Percentiles rank a stretch among this genome's conserved stretches.
Evolutionary conservation across 2,888 invertebrate genomes (phyloP).

Genomic region (Agrochola lychnidis): DNA sequence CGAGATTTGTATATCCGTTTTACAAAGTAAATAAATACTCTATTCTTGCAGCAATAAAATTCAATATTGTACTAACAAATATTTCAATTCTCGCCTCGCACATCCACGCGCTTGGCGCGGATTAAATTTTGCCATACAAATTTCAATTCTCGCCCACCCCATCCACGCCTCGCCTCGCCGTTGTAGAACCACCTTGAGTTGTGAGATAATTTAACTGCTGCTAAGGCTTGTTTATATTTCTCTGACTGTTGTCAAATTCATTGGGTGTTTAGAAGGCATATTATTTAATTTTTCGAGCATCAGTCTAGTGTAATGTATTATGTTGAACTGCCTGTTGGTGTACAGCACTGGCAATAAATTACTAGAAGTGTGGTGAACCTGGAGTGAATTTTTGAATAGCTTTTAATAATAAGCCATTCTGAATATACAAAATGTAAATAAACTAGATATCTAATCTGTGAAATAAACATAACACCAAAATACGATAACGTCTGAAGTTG

Average conservation of each 20-base stretch:
- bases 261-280: no score
- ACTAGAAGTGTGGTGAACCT: not conserved
- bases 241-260: not conserved
- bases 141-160: no score
- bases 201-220: constrained; percentile 5
- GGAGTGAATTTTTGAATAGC: not conserved
- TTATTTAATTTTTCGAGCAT: no score
- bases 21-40: no score
- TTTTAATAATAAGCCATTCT: not conserved
- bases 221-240: constrained; percentile 34
- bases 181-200: constrained; percentile 8
- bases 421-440: constrained; percentile 6
- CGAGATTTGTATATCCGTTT: no score
- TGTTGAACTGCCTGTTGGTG: not conserved
- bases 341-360: not conserved
- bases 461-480: not conserved
- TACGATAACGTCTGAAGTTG: not conserved
- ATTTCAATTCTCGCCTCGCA: no score
- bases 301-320: not conserved
- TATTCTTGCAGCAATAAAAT: no score
- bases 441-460: no score
- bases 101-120: no score
- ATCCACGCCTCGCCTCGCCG: no score
- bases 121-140: no score
- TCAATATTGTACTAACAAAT: no score